Conservation (phyloP, 2,113 vertebrate species). For the Platycercus adscitus region DNA sequence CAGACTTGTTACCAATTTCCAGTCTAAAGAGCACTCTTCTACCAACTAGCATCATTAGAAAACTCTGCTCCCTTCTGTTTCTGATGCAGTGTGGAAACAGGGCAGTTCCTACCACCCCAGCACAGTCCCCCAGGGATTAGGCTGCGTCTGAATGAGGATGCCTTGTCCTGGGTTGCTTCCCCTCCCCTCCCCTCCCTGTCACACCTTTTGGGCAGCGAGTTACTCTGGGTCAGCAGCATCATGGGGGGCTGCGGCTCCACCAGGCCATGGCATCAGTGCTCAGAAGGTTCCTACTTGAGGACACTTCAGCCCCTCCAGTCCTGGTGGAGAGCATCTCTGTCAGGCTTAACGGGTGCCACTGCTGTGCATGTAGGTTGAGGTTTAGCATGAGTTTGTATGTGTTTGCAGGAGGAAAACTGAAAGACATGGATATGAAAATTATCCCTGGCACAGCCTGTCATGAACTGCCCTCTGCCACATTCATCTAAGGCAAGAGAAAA, state of each 20-base stretch:
- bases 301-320: fast-evolving
- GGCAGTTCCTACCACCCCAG: neutral
- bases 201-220: fast-evolving
- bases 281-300: fast-evolving
- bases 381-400: too few species aligned
- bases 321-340: fast-evolving
- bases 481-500: neutral
- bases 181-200: fast-evolving
- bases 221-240: neutral
- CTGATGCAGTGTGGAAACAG: neutral
- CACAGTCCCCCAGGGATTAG: neutral
- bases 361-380: neutral
- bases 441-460: neutral
- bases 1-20: neutral
- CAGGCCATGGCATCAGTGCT: fast-evolving
- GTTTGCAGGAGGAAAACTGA: neutral
- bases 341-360: fast-evolving
- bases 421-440: neutral
- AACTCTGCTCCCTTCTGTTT: neutral
- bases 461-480: fast-evolving
- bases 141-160: neutral
- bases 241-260: fast-evolving
- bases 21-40: neutral
- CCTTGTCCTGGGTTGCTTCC: neutral
- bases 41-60: neutral